Conservation (phyloP, 2,797 vertebrate species). For the Parambassis ranga region DNA sequence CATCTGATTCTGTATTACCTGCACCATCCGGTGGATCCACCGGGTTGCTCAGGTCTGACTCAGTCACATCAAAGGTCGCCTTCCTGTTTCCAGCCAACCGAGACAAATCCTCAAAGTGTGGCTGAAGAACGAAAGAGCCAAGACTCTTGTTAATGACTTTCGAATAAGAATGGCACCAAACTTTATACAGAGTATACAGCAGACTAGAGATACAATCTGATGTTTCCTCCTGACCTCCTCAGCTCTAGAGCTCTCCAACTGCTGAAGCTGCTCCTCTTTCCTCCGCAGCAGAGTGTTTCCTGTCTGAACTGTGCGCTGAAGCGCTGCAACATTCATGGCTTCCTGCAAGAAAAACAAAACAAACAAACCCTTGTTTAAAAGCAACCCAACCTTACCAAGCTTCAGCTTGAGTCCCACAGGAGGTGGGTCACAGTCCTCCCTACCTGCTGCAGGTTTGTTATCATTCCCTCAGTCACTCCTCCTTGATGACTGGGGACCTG, state of each 20-base stretch:
- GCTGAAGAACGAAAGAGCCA: too few species aligned
- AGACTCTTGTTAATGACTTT: too few species aligned
- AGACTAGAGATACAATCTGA: background rate
- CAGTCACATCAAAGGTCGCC: slow-evolving; percentile 86
- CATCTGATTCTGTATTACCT: too few species aligned
- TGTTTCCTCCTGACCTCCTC: slow-evolving; percentile 80
- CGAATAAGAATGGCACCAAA: too few species aligned
- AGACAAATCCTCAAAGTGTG: slow-evolving; percentile 74
- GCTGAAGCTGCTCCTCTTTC: slow-evolving; percentile 86
- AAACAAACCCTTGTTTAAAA: background rate
- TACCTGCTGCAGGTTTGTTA: slow-evolving; percentile 82
- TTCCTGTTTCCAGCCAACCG: slow-evolving; percentile 74
- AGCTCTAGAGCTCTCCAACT: slow-evolving; percentile 83
- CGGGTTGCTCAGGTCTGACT: slow-evolving; percentile 80
- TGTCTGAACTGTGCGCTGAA: slow-evolving; percentile 78
- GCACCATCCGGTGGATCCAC: slow-evolving; percentile 52
- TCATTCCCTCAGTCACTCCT: slow-evolving; percentile 48
- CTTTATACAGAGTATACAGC: background rate
- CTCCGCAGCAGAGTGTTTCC: slow-evolving; percentile 80
- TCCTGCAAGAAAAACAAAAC: slow-evolving; percentile 82
- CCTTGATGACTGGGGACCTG: slow-evolving; percentile 55
- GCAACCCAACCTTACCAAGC: fast-evolving
- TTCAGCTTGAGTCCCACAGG: too few species aligned
- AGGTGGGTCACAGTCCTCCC: too few species aligned
- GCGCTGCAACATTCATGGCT: slow-evolving; percentile 77